Conservation (phyloP, 2,797 vertebrate species). For the Coregonus sp. region DNA sequence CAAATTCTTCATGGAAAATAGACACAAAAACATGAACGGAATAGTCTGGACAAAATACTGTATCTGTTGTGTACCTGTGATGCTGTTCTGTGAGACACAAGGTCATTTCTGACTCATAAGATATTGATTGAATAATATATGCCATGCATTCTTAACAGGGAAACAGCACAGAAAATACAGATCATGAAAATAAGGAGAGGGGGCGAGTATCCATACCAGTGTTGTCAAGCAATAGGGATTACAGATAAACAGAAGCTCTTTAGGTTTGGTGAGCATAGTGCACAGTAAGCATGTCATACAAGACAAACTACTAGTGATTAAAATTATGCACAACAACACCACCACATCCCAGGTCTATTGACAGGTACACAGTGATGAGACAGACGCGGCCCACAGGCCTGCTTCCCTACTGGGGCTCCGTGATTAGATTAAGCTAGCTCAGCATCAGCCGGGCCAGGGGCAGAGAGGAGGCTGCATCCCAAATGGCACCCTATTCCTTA, state of each 20-base stretch:
- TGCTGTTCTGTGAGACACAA: no score
- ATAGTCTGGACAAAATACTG: no score
- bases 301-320: not conserved
- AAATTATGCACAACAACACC: not conserved
- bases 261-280: not conserved
- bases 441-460: not conserved
- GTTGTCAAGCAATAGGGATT: not conserved
- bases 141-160: not conserved
- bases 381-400: not conserved
- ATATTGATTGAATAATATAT: no score
- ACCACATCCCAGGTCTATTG: not conserved
- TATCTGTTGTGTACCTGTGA: no score
- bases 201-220: not conserved
- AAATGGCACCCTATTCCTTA: not conserved
- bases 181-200: not conserved
- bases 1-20: not conserved
- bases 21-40: not conserved
- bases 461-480: not conserved
- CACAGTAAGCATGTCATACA: conserved; percentile 2
- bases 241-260: not conserved
- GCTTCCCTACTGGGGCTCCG: not conserved
- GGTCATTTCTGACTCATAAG: no score
- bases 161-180: not conserved
- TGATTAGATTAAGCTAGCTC: conserved; percentile 1
- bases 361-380: conserved; percentile 2